Base-by-base conservation (phyloP, 2,888 invertebrate species). In the Coenonympha arcania region DNA sequence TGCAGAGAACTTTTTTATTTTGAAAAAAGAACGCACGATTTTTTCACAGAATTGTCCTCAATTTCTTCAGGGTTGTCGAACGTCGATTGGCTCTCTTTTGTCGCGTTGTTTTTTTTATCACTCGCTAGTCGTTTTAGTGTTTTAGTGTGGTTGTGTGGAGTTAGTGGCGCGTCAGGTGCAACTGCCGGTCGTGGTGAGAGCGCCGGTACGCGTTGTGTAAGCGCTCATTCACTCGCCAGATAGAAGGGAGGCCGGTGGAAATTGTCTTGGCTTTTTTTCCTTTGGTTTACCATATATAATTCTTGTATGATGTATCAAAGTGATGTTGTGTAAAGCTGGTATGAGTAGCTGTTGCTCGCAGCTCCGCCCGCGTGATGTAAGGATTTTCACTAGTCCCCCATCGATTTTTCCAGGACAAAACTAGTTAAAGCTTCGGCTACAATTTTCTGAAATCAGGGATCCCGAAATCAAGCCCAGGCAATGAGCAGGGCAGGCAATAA, bases 121-220 rank as follows among this genome's bases (percentile, higher is more conserved):
- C 53, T 46, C 37, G 47, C 50, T 53, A 50, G 57, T 48, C 40
- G 51, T 58, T 37, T 39, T 24, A 22, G 39, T 53, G 59, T 56
- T 48, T 57, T 54, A 66, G 61, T 56, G 50, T 54, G 55, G 57
- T 56, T 64, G 58, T 64, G 69, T 33, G 48, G 28, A 31, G 22
- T 26, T 33, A 19, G 28, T 49, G 61, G 66, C 66, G 70, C 68
- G 75, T 73, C 69, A 65, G 68, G 68, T 73, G 77, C 70, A 67
- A 82, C 82, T 81, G 66, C 45, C 52, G 54, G n/a, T 16, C 8
- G 45, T 41, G 49, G 53, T 43, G 60, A 54, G 57, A 56, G 58
- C 52, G 44, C 50, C 54, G 54, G 49, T 55, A 48, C 43, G 44
- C 49, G 59, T 60, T 59, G 62, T 60, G 63, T 53, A 60, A 59